Evolutionary conservation across 2,797 vertebrate genomes (phyloP).

Genomic region (Valencia hispanica): DNA sequence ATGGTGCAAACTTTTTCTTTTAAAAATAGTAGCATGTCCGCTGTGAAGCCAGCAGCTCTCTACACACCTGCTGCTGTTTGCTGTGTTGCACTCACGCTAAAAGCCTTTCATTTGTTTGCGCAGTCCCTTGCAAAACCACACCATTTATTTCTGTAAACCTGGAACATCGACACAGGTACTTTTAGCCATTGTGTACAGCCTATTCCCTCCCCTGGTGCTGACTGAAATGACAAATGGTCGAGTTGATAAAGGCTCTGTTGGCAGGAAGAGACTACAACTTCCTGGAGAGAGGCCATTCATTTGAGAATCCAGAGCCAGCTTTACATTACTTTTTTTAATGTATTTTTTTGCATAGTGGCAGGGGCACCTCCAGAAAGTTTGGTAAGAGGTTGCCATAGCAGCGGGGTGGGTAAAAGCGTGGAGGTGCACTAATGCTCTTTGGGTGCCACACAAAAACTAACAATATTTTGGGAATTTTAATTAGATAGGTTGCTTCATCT

Average conservation of each 20-base stretch:
- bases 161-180: slow-evolving; percentile 76
- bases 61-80: slow-evolving; percentile 61
- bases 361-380: not conserved
- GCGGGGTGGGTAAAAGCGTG: not conserved
- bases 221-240: slow-evolving; percentile 67
- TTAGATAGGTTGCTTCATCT: not conserved
- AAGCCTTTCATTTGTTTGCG: slow-evolving; percentile 74
- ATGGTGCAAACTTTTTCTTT: slow-evolving; percentile 17
- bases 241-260: slow-evolving; percentile 59
- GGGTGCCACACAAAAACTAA: not conserved
- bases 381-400: not conserved
- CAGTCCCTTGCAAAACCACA: slow-evolving; percentile 62
- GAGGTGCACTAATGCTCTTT: not conserved
- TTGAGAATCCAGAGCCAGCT: slow-evolving; percentile 47
- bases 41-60: slow-evolving; percentile 49
- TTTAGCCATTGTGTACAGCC: slow-evolving; percentile 53
- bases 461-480: not conserved
- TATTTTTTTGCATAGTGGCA: not conserved
- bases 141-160: slow-evolving; percentile 74
- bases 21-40: slow-evolving; percentile 13
- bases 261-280: slow-evolving; percentile 47
- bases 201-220: slow-evolving; percentile 56
- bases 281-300: slow-evolving; percentile 62
- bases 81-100: slow-evolving; percentile 55
- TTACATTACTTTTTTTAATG: slow-evolving; percentile 33